Base-by-base conservation (phyloP, 2,797 vertebrate genomes). In the Tragelaphus eurycerus region DNA sequence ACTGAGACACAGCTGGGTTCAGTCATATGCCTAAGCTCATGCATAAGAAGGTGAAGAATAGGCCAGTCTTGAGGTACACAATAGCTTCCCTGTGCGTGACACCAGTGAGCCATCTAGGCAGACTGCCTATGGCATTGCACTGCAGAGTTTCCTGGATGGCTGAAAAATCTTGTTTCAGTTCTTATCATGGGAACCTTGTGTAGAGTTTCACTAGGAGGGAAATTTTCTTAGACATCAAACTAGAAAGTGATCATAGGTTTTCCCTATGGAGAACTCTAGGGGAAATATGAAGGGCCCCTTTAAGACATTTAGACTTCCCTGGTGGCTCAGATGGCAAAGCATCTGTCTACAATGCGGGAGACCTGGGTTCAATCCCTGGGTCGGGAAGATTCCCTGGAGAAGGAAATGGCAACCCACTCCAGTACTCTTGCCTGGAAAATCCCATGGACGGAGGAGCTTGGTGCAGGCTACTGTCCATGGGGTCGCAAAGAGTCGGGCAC, bases 1-100 rank as follows among this genome's bases (percentile, higher is more conserved):
- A 60, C 86, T 59, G 67, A 96, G 57, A 95, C 43, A 60, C 84
- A 85, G 54, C 86, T 91, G 84, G 27, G 43, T 87, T 54, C 95
- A 96, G 55, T 89, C 87, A 81, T 79, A 48, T 31, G 27, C 79
- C 95, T 91, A 74, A 87, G 64, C 46, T 86, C 21, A 38, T 43
- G 55, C 12, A 81, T 3, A 48, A 64, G n/a, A 82, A 97, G 50
- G 12, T 21, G 29, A 76, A 19, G 60, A 85, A n/a, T 11, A n/a
- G 38, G 38, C 52, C 25, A 13, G 43, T 50, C 4, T 59, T 50
- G 50, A 6, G 25, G 8, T 60, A 12, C 46, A 14, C 3, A 14
- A n/a, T 7, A 23, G 13, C 46, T 67, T 16, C 27, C 67, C 50
- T 79, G 2, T 59, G 17, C 14, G 59, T 54, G 34, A 84, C 59